A percentile compares a stretch with the other conserved stretches of the same genome.
These are phyloP conservation scores for Philonicus albiceps DNA, from an alignment of 2,888 invertebrate genomes.

Conservation along the genomic window DNA sequence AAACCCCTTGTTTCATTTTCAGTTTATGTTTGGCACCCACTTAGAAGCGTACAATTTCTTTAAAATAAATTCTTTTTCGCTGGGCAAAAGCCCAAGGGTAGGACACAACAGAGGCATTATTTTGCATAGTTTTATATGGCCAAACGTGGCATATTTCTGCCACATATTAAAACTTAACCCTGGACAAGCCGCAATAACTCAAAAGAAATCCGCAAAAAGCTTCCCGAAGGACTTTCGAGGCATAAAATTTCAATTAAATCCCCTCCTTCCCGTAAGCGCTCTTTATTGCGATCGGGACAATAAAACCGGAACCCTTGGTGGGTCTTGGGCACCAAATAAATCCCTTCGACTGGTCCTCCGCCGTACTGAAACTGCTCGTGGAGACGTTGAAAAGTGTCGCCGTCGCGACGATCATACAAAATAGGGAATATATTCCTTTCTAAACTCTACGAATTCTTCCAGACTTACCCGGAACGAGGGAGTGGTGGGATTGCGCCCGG, in stretches of 20 bases:
- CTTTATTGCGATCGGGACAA: not conserved
- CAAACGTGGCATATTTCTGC: not conserved
- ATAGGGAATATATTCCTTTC: not conserved
- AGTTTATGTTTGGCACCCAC: not conserved
- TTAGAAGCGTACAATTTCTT: not conserved
- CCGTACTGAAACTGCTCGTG: not conserved
- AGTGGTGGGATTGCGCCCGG: not conserved
- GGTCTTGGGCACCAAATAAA: not conserved
- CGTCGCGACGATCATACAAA: not conserved
- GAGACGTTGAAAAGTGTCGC: not conserved
- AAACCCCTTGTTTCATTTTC: not conserved
- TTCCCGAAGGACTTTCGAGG: not conserved
- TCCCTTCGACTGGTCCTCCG: not conserved
- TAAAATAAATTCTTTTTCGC: not conserved
- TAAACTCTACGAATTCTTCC: not conserved
- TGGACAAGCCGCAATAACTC: not conserved
- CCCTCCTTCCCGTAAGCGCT: not conserved
- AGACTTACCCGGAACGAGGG: not conserved
- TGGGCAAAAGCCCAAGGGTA: not conserved
- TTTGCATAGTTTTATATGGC: not conserved
- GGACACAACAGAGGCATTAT: not conserved
- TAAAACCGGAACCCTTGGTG: not conserved
- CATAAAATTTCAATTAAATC: not conserved
- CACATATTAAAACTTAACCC: not conserved
- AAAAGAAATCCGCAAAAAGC: not conserved